These are phyloP conservation scores for Sipha flava DNA, from an alignment of 1,140 invertebrate genomes.

Conservation along the genomic window DNA sequence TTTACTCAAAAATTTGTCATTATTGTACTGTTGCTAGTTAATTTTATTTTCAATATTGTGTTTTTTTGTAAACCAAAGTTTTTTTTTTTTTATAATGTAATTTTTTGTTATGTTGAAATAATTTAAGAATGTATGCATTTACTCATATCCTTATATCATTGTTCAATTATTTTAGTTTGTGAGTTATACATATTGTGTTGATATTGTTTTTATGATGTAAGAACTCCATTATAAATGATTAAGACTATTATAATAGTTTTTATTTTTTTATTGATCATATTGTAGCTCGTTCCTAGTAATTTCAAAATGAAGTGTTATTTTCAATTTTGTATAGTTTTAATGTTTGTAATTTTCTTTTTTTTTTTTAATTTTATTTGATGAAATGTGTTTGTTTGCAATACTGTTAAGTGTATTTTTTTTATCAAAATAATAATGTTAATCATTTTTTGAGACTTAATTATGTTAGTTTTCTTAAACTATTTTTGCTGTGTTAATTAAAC, in stretches of 20 bases:
- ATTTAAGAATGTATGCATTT: neutral
- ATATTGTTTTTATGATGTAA: neutral
- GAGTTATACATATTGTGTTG: neutral
- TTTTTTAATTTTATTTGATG: neutral
- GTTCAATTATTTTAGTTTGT: neutral
- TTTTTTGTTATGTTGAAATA: neutral
- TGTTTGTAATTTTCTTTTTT: neutral
- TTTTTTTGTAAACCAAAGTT: neutral
- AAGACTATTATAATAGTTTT: too few species aligned
- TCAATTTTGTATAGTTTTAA: neutral
- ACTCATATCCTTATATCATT: neutral
- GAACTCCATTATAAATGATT: neutral
- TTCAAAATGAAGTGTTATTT: neutral
- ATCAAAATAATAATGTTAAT: neutral
- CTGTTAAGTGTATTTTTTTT: neutral
- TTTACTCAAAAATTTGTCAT: neutral
- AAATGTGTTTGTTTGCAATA: neutral
- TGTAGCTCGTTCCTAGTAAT: constrained; percentile 1
- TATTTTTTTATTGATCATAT: neutral
- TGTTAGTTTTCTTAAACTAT: neutral
- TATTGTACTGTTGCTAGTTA: neutral
- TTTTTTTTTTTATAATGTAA: neutral
- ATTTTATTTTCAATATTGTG: neutral
- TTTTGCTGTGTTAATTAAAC: neutral
- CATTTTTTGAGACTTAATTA: constrained; percentile 5